A percentile compares a stretch with the other conserved stretches of the same genome.
Evolutionary conservation across 1,140 invertebrate species (phyloP).

Genomic region (Bombus vancouverensis): DNA sequence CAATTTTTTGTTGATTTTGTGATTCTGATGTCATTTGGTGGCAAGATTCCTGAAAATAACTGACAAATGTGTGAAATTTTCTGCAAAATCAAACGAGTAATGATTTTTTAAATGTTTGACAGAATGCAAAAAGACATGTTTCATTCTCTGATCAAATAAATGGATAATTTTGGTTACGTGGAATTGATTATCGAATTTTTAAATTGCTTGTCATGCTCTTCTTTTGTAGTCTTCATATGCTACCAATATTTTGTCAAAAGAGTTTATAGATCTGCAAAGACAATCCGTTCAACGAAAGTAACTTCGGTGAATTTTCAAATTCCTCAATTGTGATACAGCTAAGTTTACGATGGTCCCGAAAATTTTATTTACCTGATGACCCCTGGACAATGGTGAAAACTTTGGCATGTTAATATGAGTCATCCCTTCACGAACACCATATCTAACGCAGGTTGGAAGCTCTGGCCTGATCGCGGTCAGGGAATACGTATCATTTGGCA

Average conservation of each 20-base stretch:
- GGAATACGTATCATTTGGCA: constrained; percentile 75
- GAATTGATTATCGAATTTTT: background rate
- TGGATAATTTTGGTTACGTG: no score
- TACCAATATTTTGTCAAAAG: background rate
- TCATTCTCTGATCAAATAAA: no score
- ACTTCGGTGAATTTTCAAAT: background rate
- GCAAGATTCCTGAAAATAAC: no score
- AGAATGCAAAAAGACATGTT: no score
- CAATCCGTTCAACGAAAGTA: background rate
- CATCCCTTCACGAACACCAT: constrained; percentile 70
- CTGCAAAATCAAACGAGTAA: no score
- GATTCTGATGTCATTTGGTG: no score
- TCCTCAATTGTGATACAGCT: background rate
- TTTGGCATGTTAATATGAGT: constrained; percentile 72
- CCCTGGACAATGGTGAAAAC: constrained; percentile 77
- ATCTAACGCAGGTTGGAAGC: constrained; percentile 70
- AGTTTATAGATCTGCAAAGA: background rate
- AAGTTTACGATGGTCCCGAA: background rate
- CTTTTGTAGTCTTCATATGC: background rate
- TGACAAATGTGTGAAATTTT: no score
- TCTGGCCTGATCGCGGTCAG: constrained; percentile 71
- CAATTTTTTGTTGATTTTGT: no score
- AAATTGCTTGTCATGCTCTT: background rate
- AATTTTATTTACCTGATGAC: constrained; percentile 71
- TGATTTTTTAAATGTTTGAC: no score